phyloP scores from a whole-genome alignment of 2,797 vertebrate genomes.

The Mallotus villosus region DNA sequence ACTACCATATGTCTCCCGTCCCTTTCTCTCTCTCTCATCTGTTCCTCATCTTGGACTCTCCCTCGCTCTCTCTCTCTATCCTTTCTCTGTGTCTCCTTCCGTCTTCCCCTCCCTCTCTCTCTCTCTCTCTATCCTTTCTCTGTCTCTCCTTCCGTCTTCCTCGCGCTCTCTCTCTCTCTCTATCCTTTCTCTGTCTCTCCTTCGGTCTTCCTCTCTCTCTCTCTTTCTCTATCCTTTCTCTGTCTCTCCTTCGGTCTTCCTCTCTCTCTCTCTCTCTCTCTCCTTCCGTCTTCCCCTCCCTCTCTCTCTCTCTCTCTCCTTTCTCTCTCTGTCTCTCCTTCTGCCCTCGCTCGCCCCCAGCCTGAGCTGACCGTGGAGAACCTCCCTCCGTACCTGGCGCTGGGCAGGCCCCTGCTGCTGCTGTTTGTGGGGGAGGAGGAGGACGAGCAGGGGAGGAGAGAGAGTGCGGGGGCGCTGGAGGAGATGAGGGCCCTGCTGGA shows the following conservation, averaged over 20 bases:
- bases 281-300: neutral
- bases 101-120: neutral
- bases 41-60: neutral
- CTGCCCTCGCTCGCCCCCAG: slow-evolving; percentile 62
- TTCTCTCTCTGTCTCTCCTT: neutral
- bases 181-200: neutral
- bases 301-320: neutral
- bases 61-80: neutral
- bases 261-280: neutral
- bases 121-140: neutral
- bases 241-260: neutral
- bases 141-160: neutral
- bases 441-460: slow-evolving; percentile 50
- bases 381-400: slow-evolving; percentile 79
- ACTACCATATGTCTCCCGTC: neutral
- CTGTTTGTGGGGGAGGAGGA: slow-evolving; percentile 84
- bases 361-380: slow-evolving; percentile 90
- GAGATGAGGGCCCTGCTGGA: slow-evolving; percentile 62
- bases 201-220: neutral
- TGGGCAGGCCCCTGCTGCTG: slow-evolving; percentile 82
- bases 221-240: neutral
- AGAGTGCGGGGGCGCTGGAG: slow-evolving; percentile 59
- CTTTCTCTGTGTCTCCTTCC: neutral
- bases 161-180: neutral
- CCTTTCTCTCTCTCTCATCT: neutral